Base-by-base conservation (phyloP, 2,113 vertebrate genomes). In the Athene noctua region DNA sequence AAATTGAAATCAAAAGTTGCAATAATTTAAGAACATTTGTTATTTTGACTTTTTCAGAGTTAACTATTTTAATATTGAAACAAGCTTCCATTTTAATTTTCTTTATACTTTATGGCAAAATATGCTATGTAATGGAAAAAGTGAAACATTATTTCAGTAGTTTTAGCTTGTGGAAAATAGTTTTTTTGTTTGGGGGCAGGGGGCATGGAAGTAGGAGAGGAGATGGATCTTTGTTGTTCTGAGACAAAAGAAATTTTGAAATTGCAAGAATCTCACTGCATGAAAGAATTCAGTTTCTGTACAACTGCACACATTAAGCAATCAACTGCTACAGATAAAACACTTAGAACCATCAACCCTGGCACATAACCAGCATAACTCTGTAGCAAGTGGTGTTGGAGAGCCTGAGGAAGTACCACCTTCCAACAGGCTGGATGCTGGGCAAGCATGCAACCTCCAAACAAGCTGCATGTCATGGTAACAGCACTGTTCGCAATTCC, bases 381-480 rank as follows among this genome's bases (percentile, higher is more conserved):
- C 15, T 11, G 9, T 10, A 61, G 34, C 36, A 34, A 73, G 77
- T 29, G 1, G 1, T 2, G 2, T 2, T 36, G 29, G 36, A 85
- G 36, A 26, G 42, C 16, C 36, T 13, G 29, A 47, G 49, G 30
- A 23, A 54, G 49, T 7, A 49, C 52, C 44, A 18, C 29, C 26
- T 52, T 72, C 58, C 68, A 36, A 12, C 13, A 23, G 29, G 34
- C 42, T 52, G 65, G 46, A n/a, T 2, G 11, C 26, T 10, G 7
- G 9, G 22, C 58, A 42, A 42, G 36, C 26, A 18, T 0, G 2
- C 12, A 51, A 29, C 61, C 65, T 63, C 75, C 52, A 14, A 51
- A 40, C 23, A 27, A 20, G 30, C 59, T 22, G 42, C 32, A 17
- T 2, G 2, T 19, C 30, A 40, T 0, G 17, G 21, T 3, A 19